Percentiles rank a stretch among this genome's conserved stretches.
phyloP scores from a whole-genome alignment of 2,113 vertebrate species.

The Spermophilus dauricus region DNA sequence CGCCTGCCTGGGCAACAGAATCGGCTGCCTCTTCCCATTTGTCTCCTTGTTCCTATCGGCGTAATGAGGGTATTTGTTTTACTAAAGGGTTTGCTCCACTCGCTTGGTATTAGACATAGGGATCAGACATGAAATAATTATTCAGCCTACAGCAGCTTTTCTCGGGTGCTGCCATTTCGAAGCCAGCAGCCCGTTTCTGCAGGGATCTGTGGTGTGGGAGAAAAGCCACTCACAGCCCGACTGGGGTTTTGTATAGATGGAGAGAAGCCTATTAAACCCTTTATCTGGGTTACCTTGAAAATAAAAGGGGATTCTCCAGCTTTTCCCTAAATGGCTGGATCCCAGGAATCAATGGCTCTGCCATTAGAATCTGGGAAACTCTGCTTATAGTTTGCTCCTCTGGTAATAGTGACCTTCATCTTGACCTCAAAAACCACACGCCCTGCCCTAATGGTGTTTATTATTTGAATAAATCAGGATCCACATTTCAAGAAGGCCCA shows the following conservation, averaged over 20 bases:
- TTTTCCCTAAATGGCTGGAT: neutral
- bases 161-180: constrained; percentile 61
- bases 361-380: neutral
- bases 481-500: neutral
- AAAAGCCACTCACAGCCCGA: constrained; percentile 37
- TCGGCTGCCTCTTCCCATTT: constrained; percentile 70
- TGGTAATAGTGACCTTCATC: neutral
- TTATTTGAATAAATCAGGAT: neutral
- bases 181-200: constrained; percentile 27
- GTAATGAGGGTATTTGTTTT: constrained; percentile 70
- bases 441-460: neutral
- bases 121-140: constrained; percentile 71
- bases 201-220: constrained; percentile 2
- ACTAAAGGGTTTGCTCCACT: constrained; percentile 76
- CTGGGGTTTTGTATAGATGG: neutral
- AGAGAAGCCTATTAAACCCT: constrained; percentile 29
- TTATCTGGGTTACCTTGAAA: constrained; percentile 28
- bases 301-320: constrained; percentile 15
- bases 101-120: constrained; percentile 70
- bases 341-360: neutral
- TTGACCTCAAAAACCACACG: neutral
- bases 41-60: constrained; percentile 51
- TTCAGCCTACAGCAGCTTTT: constrained; percentile 72
- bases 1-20: constrained; percentile 58
- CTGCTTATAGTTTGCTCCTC: neutral